Evolutionary conservation across 2,888 invertebrate species (phyloP), one percentile per base, ranked within the genome.

Genomic region (Malacosoma neustria): DNA sequence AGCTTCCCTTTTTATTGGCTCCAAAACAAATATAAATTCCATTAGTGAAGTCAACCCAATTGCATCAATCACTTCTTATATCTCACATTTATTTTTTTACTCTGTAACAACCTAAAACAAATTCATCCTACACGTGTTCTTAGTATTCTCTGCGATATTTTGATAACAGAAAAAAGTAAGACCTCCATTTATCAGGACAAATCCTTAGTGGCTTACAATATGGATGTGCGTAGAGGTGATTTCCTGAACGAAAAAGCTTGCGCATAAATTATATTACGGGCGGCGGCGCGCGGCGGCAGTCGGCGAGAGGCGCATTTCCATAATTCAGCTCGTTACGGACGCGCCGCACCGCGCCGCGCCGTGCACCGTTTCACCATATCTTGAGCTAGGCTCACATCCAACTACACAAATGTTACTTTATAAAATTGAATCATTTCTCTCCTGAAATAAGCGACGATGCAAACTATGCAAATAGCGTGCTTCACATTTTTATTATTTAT

Each of bases 301-400:
- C 43, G 51, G 46, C 51, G 50, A 46, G 50, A 46, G 39, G 40
- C 58, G 48, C 61, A 77, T 79, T 79, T 69, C 68, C 79, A 77
- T 79, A 79, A 79, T 75, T 74, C 63, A 49, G 61, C 68, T 75
- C 71, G 72, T 74, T 74, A 72, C 73, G 49, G 52, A 42, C 54
- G 46, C 37, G 37, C 36, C 41, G 45, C 48, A n/a, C 51, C 54
- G 42, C 46, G n/a, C 51, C 54, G 42, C 46, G 40, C 48, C 38
- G 51, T 46, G 45, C 46, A 47, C 54, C 43, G 44, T 43, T 51
- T 47, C 43, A 42, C 45, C 62, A 65, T 68, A 49, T 54, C 65
- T 70, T 73, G 71, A 60, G 41, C 35, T 43, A 49, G 54, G 57
- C 60, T 58, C 59, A 42, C 49, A 22, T 22, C 22, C 9, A 22